Evolutionary conservation across 2,113 vertebrate species (phyloP), one percentile per base, ranked within the genome.

Genomic region (Dendrocopos noguchii): DNA sequence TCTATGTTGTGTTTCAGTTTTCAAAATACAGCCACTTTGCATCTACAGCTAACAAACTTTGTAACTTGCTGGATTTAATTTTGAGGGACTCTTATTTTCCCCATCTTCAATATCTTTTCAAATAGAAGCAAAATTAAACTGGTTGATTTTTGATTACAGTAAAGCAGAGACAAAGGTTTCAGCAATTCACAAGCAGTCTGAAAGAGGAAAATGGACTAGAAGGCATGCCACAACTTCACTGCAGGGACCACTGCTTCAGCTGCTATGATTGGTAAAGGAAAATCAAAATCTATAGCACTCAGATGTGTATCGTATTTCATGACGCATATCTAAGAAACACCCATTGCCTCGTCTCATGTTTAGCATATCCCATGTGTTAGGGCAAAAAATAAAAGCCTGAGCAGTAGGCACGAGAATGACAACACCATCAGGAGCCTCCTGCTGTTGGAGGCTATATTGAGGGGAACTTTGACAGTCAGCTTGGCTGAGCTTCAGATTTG

Each of bases 391-490:
- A 96, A 96, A 96, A 97, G 94, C 94, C 52, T 82, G 93, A 97
- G 93, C 96, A 98, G 97, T 97, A 98, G 96, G 97, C 85, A 84
- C 1, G 17, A 95, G 90, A 94, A 97, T 95, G 94, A 96, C 96
- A 98, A 92, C 95, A 95, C 93, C 95, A 97, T 95, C 71, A 56
- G 92, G 81, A 96, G 87, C 91, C 91, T 95, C 95, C 96, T 95
- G 96, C 94, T 97, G 95, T 92, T 93, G 77, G 95, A 96, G 96
- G 91, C 91, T 96, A 75, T 96, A 96, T 93, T 5, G 25, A 97
- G 96, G 88, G 94, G 97, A 96, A 93, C 84, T 94, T 90, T 39
- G 93, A 96, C 92, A 97, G 96, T 96, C 97, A 97, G 94, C 90
- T 97, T 98, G 97, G 97, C 96, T 53, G 84, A 81, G 91, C 92